Evolutionary conservation across 2,888 invertebrate species (phyloP).

Genomic region (Patella ulyssiponensis): DNA sequence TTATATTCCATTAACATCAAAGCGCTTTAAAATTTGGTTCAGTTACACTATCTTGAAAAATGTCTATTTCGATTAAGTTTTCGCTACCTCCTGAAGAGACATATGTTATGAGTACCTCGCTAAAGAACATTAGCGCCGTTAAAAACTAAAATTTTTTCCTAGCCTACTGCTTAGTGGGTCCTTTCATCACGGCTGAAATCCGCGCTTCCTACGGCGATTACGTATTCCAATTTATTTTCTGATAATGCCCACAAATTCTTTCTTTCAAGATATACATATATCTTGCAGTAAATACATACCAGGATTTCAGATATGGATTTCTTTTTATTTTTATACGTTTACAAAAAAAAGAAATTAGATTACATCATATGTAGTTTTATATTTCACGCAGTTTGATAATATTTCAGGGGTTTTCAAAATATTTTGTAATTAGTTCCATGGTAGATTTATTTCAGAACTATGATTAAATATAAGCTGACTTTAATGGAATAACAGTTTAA

Average conservation of each 20-base stretch:
- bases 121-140: constrained; percentile 1
- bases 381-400: too few relatives aligned
- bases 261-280: neutral
- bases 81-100: neutral
- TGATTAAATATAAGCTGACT: too few relatives aligned
- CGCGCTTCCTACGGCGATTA: neutral
- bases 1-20: neutral
- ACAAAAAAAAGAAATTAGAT: too few relatives aligned
- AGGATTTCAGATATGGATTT: too few relatives aligned
- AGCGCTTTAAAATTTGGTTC: neutral
- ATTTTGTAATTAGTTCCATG: too few relatives aligned
- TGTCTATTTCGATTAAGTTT: neutral
- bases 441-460: too few relatives aligned
- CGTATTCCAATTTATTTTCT: neutral
- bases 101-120: neutral
- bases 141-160: neutral
- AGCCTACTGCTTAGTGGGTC: neutral
- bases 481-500: too few relatives aligned
- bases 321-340: too few relatives aligned
- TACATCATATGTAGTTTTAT: too few relatives aligned
- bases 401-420: too few relatives aligned
- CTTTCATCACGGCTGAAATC: constrained; percentile 7
- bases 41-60: neutral
- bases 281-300: too few relatives aligned
- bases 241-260: neutral